Base-by-base conservation (phyloP, 2,797 vertebrate genomes). In the Galagoides demidoff region DNA sequence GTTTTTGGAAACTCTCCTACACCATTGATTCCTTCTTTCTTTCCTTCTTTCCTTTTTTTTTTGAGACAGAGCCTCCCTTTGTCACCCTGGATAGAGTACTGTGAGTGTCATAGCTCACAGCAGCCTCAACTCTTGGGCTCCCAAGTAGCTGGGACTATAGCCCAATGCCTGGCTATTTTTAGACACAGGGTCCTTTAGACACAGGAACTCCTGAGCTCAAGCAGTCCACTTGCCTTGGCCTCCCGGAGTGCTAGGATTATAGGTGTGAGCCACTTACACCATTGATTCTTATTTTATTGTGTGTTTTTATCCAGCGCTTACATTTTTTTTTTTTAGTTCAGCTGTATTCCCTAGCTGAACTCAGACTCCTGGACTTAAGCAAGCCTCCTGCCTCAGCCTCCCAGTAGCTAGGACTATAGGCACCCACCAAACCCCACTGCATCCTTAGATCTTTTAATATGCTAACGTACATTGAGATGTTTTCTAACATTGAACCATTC, bases 401-500 rank as follows among this genome's bases (percentile, higher is more conserved):
- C 73, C 17, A 31, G 45, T 10, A 49, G 9, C 29, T 76, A 43
- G 73, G 43, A 76, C 45, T 76, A 49, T 17, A 49, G 73, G 9
- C 1, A 5, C 11, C 73, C 73, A n/a, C 43, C 27, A 10, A 1
- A 45, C 73, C 43, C 43, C 17, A 29, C 43, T 66, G 63, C 55
- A 55, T 73, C 64, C 27, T 78, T 59, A 81, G 37, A 29, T 73
- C 49, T 90, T 73, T 85, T 90, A 83, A 83, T 77, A 37, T 92
- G 39, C 85, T 34, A 64, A 85, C 90, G 78, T 82, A 49, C 17
- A 25, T 82, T 77, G 45, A 37, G 49, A 83, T 76, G 7, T 78
- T 90, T 93, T 45, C 63, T 29, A 45, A 39, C 77, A 27, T 64
- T 90, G 63, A 71, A 45, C 76, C 25, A 16, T 63, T 82, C 11